Evolutionary conservation across 1,140 invertebrate species (phyloP).

Genomic region (Spodoptera frugiperda): DNA sequence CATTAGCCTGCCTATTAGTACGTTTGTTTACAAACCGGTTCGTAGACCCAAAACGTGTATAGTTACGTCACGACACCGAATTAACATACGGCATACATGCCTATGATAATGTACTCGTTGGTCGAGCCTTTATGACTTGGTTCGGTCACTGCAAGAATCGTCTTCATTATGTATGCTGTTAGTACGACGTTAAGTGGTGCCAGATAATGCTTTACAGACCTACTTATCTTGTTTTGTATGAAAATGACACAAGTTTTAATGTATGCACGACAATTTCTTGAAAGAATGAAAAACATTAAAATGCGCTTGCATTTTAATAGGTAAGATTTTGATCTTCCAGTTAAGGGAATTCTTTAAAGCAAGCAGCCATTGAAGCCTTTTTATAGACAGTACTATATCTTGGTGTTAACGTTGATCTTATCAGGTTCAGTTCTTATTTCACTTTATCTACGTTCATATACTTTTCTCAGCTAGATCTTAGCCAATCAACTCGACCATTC

Average conservation of each 20-base stretch:
- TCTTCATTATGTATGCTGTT: conserved; percentile 19
- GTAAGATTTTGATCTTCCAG: too few relatives aligned
- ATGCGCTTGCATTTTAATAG: too few relatives aligned
- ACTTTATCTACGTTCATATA: background rate
- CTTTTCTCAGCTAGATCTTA: background rate
- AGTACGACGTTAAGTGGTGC: background rate
- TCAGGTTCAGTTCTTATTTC: background rate
- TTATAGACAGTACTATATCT: too few relatives aligned
- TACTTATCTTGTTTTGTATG: background rate
- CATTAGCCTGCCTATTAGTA: conserved; percentile 8
- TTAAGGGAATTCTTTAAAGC: too few relatives aligned
- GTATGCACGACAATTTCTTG: background rate
- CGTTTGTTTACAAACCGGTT: conserved; percentile 40
- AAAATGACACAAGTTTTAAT: background rate
- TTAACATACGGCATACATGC: conserved; percentile 38
- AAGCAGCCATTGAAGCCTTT: too few relatives aligned
- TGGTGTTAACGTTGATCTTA: background rate
- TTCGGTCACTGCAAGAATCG: conserved; percentile 3
- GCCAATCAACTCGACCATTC: background rate
- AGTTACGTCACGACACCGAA: conserved; percentile 25
- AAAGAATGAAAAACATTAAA: too few relatives aligned
- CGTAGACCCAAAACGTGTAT: conserved; percentile 30
- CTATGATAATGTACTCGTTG: conserved; percentile 18
- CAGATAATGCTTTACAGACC: too few relatives aligned
- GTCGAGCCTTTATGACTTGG: background rate